Evolutionary conservation across 1,140 invertebrate genomes (phyloP).

Genomic region (Argopecten irradians): DNA sequence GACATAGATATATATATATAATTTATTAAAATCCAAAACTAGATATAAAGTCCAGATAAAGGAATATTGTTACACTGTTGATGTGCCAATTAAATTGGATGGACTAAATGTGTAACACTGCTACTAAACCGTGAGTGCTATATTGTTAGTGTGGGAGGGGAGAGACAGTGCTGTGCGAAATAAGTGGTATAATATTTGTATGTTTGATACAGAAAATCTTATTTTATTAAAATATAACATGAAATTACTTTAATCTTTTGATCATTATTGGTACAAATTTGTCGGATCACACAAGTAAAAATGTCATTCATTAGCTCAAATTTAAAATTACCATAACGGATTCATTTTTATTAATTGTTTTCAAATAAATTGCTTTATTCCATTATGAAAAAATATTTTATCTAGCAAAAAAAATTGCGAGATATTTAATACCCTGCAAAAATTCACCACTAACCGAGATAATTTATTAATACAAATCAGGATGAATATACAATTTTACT

Average conservation of each 20-base stretch:
- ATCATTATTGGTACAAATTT: background rate
- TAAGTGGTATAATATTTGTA: background rate
- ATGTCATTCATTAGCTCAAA: no score
- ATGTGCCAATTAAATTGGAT: slow-evolving; percentile 18
- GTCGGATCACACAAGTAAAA: background rate
- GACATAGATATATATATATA: slow-evolving; percentile 15
- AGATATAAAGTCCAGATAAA: background rate
- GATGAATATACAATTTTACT: no score
- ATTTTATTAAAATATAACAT: background rate
- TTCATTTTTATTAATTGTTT: no score
- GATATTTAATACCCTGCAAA: no score
- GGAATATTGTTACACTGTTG: background rate
- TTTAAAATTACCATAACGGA: no score
- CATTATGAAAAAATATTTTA: no score
- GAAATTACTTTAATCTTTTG: background rate
- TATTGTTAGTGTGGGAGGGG: background rate
- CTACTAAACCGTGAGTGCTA: background rate
- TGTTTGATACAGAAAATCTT: background rate
- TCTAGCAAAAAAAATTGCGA: no score
- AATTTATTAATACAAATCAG: no score
- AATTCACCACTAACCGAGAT: no score
- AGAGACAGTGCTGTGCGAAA: background rate
- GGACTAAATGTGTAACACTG: background rate
- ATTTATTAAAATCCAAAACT: background rate
- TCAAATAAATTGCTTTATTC: no score